Evolutionary conservation across 2,797 vertebrate genomes (phyloP), one percentile per base, ranked within the genome.

Genomic region (Ciconia nigra): DNA sequence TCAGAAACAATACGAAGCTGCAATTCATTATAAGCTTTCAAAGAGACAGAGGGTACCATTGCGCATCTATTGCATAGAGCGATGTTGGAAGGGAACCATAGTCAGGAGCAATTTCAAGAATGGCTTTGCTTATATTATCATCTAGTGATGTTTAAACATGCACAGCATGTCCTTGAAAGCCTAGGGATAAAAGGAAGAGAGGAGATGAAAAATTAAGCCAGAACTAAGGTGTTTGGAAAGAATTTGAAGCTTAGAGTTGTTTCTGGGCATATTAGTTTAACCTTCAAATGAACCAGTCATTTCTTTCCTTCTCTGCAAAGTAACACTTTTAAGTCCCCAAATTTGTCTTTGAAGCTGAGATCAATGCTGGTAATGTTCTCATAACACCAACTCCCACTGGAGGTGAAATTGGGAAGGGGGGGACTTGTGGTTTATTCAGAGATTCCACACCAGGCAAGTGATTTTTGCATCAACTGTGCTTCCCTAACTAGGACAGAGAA

Each of bases 271-370:
- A 29, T 88, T 82, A 77, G 83, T 86, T 94, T 97, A 87, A 96
- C 87, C 95, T 97, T 97, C 93, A 93, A 84, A 73, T 83, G 77
- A 87, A 69, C 95, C 72, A 84, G 66, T 33, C 58, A 57, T 69
- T 90, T 65, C 33, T 72, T 88, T 57, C 83, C 63, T 81, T 91
- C 57, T 69, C 74, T 79, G 83, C 78, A 83, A 92, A 93, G 74
- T 71, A 85, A 89, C 89, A 71, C 49, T 90, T 94, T 78, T 24
- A 95, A 90, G 81, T 88, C 82, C 62, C 3, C 3, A 72, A 89
- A 92, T 93, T 82, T 93, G 96, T 95, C 96, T 93, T 96, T 97
- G 96, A 97, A 96, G 86, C 88, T 78, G 82, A 96, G 94, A 97
- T 97, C 97, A 96, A 94, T 92, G 93, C 91, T 89, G 87, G 92